Evolutionary conservation across 2,113 vertebrate species (phyloP).

Genomic region (Cathartes aura): DNA sequence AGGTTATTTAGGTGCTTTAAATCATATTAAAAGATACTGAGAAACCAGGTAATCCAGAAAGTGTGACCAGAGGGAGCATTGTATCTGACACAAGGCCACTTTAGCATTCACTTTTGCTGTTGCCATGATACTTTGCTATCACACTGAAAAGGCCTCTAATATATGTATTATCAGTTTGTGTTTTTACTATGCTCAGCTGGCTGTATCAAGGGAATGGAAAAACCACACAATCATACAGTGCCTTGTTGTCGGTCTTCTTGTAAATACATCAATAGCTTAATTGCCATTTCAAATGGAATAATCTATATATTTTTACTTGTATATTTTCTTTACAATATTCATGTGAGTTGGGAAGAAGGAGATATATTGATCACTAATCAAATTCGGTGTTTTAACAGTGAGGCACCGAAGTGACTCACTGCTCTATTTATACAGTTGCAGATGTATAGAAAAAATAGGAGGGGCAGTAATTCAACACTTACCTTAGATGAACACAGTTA

Average conservation of each 20-base stretch:
- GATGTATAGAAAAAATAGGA: not conserved
- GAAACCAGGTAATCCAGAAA: not conserved
- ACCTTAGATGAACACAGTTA: rapidly evolving
- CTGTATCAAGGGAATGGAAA: not conserved
- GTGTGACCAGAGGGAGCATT: not conserved
- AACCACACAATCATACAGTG: not conserved
- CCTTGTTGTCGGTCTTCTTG: not conserved
- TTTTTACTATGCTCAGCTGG: not conserved
- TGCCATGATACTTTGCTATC: not conserved
- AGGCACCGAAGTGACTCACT: not conserved
- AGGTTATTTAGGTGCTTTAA: not conserved
- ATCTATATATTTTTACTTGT: not conserved
- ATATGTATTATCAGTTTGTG: not conserved
- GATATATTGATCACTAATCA: not conserved
- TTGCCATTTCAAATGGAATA: not conserved
- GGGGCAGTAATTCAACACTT: not conserved
- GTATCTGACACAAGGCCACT: not conserved
- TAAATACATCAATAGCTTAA: not conserved
- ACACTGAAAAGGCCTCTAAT: not conserved
- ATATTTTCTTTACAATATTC: not conserved
- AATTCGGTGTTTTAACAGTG: not conserved
- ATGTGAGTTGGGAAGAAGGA: not conserved
- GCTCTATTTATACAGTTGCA: not conserved
- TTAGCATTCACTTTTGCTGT: not conserved
- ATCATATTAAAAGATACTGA: not conserved